phyloP scores from a whole-genome alignment of 2,888 invertebrate species.

The Eupithecia subfuscata region DNA sequence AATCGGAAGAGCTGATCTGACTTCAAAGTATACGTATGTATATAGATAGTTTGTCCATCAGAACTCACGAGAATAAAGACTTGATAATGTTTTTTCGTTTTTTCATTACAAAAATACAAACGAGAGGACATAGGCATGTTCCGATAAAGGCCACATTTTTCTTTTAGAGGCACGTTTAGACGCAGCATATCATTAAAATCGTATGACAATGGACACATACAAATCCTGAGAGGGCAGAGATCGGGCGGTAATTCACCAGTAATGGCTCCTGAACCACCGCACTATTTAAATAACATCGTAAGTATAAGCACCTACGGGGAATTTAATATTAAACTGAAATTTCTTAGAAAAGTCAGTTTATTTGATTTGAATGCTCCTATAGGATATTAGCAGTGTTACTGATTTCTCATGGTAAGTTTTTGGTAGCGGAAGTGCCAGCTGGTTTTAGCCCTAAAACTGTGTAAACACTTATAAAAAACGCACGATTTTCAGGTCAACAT shows the following conservation, averaged over 20 bases:
- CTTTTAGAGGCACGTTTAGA: neutral
- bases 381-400: neutral
- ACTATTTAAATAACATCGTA: slow-evolving; percentile 41
- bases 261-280: slow-evolving; percentile 48
- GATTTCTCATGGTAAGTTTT: neutral
- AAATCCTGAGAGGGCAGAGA: slow-evolving; percentile 54
- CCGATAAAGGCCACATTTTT: neutral
- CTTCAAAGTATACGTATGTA: too few species aligned
- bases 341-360: slow-evolving; percentile 9
- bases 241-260: slow-evolving; percentile 50
- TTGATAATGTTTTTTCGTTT: too few species aligned
- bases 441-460: neutral
- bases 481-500: neutral
- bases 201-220: slow-evolving; percentile 48
- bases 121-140: neutral
- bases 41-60: too few species aligned
- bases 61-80: too few species aligned
- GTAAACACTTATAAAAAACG: too few species aligned
- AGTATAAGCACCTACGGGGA: slow-evolving; percentile 7
- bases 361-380: slow-evolving; percentile 6
- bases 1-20: too few species aligned
- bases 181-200: neutral
- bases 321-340: slow-evolving; percentile 15
- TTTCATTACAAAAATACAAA: too few species aligned
- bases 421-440: neutral